Evolutionary conservation across 2,113 vertebrate species (phyloP).

Genomic region (Lathamus discolor): DNA sequence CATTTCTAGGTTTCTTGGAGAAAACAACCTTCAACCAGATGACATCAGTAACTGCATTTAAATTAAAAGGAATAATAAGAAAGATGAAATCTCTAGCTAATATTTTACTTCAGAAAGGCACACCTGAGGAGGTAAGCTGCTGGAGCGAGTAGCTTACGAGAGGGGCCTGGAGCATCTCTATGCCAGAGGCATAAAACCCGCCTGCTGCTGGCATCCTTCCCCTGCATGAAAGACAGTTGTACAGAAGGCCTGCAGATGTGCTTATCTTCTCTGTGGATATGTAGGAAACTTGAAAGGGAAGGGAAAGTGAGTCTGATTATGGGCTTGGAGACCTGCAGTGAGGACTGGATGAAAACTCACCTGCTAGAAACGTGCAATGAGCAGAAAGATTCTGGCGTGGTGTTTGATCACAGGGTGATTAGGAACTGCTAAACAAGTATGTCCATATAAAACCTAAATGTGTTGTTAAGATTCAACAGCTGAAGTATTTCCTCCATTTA

Average conservation of each 20-base stretch:
- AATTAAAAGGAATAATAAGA: background rate
- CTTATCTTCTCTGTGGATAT: background rate
- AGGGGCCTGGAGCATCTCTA: background rate
- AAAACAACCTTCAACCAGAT: background rate
- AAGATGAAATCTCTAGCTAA: background rate
- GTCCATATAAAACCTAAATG: background rate
- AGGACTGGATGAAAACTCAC: background rate
- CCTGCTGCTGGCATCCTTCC: background rate
- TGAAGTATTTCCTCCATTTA: background rate
- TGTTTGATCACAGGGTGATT: background rate
- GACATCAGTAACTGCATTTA: background rate
- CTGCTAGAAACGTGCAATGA: background rate
- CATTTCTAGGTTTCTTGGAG: background rate
- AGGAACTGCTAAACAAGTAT: background rate
- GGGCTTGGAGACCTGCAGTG: background rate
- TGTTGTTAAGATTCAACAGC: background rate
- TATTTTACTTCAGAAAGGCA: background rate
- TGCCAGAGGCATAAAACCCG: background rate
- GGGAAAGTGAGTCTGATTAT: background rate
- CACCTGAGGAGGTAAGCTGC: background rate
- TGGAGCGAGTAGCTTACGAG: background rate
- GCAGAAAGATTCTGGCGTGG: background rate
- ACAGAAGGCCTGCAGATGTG: fast-evolving
- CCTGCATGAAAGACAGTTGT: background rate
- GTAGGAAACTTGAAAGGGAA: background rate